Evolutionary conservation across 2,888 invertebrate genomes (phyloP).

Genomic region (Apotomis betuletana): DNA sequence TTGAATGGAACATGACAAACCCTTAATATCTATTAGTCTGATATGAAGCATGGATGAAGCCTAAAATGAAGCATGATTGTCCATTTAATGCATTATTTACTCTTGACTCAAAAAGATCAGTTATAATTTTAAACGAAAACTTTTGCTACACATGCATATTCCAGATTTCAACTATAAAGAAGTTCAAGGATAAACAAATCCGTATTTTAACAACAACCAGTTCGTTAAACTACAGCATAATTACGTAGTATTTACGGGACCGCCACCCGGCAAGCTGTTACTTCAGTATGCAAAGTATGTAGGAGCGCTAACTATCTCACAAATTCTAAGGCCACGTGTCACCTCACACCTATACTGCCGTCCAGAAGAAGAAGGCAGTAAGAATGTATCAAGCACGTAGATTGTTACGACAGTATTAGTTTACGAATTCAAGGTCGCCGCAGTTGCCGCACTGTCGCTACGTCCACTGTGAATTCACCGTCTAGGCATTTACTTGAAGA

Average conservation of each 20-base stretch:
- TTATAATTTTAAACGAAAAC: no score
- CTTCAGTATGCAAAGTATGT: constrained; percentile 30
- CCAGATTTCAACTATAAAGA: not conserved
- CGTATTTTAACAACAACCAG: not conserved
- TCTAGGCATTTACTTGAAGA: constrained; percentile 45
- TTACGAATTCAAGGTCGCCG: not conserved
- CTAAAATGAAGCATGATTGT: no score
- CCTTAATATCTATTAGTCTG: no score
- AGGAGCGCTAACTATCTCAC: constrained; percentile 23
- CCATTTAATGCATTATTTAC: no score
- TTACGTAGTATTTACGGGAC: constrained; percentile 23
- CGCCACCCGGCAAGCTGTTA: constrained; percentile 23
- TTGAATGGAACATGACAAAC: no score
- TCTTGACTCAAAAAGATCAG: no score
- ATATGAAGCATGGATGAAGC: no score
- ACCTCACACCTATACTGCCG: constrained; percentile 1
- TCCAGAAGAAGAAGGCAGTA: not conserved
- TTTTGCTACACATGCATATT: not conserved
- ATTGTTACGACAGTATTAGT: constrained; percentile 1
- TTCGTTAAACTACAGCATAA: constrained; percentile 11
- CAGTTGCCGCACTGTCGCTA: constrained; percentile 15
- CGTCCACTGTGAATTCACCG: constrained; percentile 34
- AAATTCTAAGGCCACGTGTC: constrained; percentile 22
- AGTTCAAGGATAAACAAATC: not conserved
- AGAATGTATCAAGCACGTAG: not conserved